Base-by-base conservation (phyloP, 2,797 vertebrate genomes). In the Eleutherodactylus coqui region DNA sequence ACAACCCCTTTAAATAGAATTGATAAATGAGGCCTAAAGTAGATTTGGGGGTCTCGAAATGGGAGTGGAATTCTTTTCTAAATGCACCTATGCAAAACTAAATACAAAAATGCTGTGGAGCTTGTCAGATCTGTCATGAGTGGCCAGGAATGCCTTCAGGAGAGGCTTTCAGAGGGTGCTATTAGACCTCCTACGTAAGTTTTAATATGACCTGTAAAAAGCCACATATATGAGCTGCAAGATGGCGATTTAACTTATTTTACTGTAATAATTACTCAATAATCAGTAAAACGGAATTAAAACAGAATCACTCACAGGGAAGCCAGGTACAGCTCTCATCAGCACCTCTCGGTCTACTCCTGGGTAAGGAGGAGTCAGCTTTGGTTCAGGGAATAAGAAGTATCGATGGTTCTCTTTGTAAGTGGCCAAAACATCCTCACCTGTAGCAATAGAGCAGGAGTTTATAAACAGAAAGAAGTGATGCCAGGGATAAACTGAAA, bases 351-450 rank as follows among this genome's bases (percentile, higher is more conserved):
- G 91, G 29, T 91, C 94, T 82, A 92, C 91, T 49, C 94, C 94
- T 75, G 93, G 92, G 86, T 91, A 94, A 0, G 91, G 90, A 2
- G 94, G 92, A 72, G 93, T 93, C 87, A 97, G 90, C 75, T 91
- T 97, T 72, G 92, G 92, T 60, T 96, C 95, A 5, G 95, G 95
- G 79, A 96, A 96, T 24, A 97, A 91, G 90, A 97, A 97, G 29
- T 90, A 89, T 49, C 91, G 86, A 82, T 93, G 93, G 43, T 95
- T 93, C 85, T 93, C 93, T 92, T 95, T 93, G 88, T 95, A 95
- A 89, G 86, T 93, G 41, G 94, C 95, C 89, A 95, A 86, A 45
- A 91, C 89, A 88, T 94, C 85, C 10, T 89, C 93, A 6, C 1
- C 94, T 96, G 88, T 80, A 85, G 86, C 51, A 89, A 5, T 5